Evolutionary conservation across 1,140 invertebrate genomes (phyloP).

Genomic region (Steinernema khuongi): DNA sequence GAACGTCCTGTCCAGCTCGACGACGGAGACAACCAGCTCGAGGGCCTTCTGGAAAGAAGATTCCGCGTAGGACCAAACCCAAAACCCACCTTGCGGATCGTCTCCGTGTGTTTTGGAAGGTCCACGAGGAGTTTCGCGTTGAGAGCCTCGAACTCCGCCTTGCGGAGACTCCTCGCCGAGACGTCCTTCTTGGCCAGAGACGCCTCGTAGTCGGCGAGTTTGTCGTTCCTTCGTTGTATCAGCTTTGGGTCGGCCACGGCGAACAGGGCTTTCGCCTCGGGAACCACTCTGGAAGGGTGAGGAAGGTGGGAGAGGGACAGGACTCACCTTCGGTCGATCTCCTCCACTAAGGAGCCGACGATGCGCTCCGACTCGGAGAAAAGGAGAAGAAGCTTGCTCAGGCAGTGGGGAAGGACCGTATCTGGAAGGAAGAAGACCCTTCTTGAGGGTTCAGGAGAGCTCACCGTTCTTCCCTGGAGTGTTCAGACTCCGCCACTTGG

Average conservation of each 20-base stretch:
- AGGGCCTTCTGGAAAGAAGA: background rate
- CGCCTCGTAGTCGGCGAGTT: conserved; percentile 45
- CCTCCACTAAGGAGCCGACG: background rate
- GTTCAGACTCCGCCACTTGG: background rate
- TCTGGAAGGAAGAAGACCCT: background rate
- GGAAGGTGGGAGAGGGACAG: background rate
- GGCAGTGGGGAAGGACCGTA: conserved; percentile 21
- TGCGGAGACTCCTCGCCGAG: background rate
- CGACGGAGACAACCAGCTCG: background rate
- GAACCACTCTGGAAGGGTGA: conserved; percentile 21
- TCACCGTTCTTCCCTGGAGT: background rate
- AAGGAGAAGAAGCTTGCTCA: background rate
- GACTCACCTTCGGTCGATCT: background rate
- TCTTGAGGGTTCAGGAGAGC: background rate
- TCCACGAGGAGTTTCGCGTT: background rate
- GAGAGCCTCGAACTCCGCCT: background rate
- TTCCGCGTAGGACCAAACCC: background rate
- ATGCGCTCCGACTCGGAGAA: background rate
- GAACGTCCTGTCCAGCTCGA: background rate
- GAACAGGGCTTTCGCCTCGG: conserved; percentile 26
- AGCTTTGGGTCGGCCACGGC: conserved; percentile 37
- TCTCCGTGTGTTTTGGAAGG: background rate
- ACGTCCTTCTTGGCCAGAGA: conserved; percentile 32
- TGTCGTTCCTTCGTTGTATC: conserved; percentile 49
- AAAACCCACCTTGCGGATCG: background rate